Evolutionary conservation across 2,888 invertebrate genomes (phyloP), one percentile per base, ranked within the genome.

Genomic region (Carabus problematicus): DNA sequence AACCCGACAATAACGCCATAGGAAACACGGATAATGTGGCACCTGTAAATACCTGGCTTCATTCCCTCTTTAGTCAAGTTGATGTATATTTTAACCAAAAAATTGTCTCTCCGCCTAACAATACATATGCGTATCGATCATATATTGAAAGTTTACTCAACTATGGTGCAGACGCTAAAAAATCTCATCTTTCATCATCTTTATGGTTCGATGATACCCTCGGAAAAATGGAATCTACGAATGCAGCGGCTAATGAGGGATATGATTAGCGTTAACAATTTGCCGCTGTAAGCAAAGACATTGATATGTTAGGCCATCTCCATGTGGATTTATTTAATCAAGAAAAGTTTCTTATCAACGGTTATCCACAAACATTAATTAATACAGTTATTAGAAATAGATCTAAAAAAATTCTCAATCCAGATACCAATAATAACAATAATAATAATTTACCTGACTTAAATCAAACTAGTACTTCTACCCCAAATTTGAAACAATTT

Each of bases 61-160:
- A 73, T 52, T 70, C 73, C 1, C 39, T 75, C 4, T 76, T 76
- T 54, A 73, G 72, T 49, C 74, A 76, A 61, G 70, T 75, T 0
- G 74, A 75, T 61, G 68, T 76, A 18, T 73, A 71, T 63, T 70
- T 76, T 12, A 76, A 77, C 64, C 73, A 75, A 59, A 76, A 76
- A 70, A 40, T 75, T 4, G 71, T 76, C 8, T 75, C 74, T 0
- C 72, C 75, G 1, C 70, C 73, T 12, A 75, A 73, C 47, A 74
- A 74, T 54, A 72, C 73, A 7, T 77, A 75, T 19, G 70, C 74
- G 0, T 77, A 76, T 64, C 61, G 75, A 14, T 72, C 75, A 0
- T 76, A 75, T 58, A 73, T 76, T 16, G 74, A 75, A 70, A 73
- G 71, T n/a, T 54, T 74, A 6, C 56, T 75, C 2, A 75, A 74